phyloP scores from a whole-genome alignment of 1,140 invertebrate genomes.

The Drosophila gunungcola region DNA sequence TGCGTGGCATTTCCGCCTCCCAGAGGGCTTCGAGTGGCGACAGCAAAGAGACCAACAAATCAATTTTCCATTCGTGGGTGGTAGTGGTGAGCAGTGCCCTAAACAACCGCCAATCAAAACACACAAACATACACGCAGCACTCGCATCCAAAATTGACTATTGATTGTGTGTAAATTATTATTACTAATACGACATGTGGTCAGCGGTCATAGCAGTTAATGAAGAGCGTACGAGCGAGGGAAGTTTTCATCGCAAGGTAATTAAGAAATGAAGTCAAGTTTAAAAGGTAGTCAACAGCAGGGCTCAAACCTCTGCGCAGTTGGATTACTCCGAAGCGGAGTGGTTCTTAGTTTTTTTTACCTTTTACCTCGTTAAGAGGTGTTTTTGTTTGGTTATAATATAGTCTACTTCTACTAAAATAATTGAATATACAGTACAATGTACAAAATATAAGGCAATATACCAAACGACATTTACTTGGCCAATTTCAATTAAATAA shows the following conservation, averaged over 20 bases:
- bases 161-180: constrained; percentile 76
- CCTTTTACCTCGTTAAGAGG: too few relatives aligned
- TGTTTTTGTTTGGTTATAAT: too few relatives aligned
- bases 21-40: constrained; percentile 45
- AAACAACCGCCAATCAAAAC: constrained; percentile 63
- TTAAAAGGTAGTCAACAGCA: too few relatives aligned
- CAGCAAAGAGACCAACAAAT: constrained; percentile 64
- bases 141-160: constrained; percentile 69
- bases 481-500: too few relatives aligned
- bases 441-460: too few relatives aligned
- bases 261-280: too few relatives aligned
- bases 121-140: constrained; percentile 36
- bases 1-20: constrained; percentile 47
- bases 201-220: constrained; percentile 15
- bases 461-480: too few relatives aligned
- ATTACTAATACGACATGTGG: constrained; percentile 66
- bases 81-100: background rate
- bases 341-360: too few relatives aligned
- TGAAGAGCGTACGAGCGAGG: constrained; percentile 4
- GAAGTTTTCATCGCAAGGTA: background rate
- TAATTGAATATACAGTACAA: too few relatives aligned
- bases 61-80: constrained; percentile 45
- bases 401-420: too few relatives aligned
- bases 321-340: too few relatives aligned
- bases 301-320: too few relatives aligned